phyloP scores from a whole-genome alignment of 2,888 invertebrate genomes.

The Philhelius pedissequus region DNA sequence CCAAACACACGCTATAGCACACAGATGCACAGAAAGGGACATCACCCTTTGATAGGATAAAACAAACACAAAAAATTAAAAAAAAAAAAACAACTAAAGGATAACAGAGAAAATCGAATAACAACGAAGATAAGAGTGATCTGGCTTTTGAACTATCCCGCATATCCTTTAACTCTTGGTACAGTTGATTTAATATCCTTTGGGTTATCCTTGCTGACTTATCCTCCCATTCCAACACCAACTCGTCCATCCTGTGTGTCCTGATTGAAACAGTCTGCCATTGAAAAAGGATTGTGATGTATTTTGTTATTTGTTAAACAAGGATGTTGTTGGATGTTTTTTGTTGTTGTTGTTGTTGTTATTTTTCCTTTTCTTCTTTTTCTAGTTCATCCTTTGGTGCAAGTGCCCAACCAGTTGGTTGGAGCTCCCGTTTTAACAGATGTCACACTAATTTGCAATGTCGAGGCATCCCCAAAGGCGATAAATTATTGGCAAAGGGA shows the following conservation, averaged over 20 bases:
- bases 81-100: slow-evolving; percentile 5
- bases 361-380: slow-evolving; percentile 1
- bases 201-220: slow-evolving; percentile 52
- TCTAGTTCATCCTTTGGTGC: slow-evolving; percentile 94
- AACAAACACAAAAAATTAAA: slow-evolving; percentile 2
- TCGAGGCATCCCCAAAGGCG: slow-evolving; percentile 95
- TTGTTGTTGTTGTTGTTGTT: slow-evolving; percentile 26
- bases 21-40: neutral
- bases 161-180: slow-evolving; percentile 62
- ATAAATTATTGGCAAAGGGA: slow-evolving; percentile 97
- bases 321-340: slow-evolving; percentile 53
- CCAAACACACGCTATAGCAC: neutral
- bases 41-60: neutral
- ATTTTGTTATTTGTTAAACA: slow-evolving; percentile 62
- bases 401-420: slow-evolving; percentile 95
- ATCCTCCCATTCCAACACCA: neutral
- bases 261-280: slow-evolving; percentile 45
- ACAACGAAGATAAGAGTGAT: slow-evolving; percentile 64
- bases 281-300: slow-evolving; percentile 60
- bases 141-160: slow-evolving; percentile 64
- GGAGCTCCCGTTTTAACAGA: slow-evolving; percentile 92
- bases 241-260: neutral
- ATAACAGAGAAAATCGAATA: slow-evolving; percentile 54
- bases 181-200: slow-evolving; percentile 68
- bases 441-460: slow-evolving; percentile 91